These are phyloP conservation scores for Drosophila gunungcola DNA, from an alignment of 1,140 invertebrate species.

Conservation along the genomic window DNA sequence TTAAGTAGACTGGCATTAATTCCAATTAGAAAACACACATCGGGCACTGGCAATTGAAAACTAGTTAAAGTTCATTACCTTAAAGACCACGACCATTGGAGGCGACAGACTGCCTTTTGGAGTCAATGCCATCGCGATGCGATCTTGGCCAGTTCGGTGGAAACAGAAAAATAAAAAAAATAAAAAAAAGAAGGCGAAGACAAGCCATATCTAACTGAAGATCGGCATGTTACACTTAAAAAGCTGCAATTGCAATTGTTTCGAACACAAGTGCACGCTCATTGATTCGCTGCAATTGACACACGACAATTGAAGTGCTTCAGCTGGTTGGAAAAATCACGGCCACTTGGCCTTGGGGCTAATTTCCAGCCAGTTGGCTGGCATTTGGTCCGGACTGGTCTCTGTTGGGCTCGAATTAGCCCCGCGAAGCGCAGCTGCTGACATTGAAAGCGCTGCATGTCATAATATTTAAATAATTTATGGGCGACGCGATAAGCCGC, in stretches of 20 bases:
- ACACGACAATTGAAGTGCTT: slow-evolving; percentile 59
- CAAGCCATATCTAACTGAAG: slow-evolving; percentile 28
- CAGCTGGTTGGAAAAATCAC: slow-evolving; percentile 34
- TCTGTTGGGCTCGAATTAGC: slow-evolving; percentile 22
- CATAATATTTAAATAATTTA: slow-evolving; percentile 81
- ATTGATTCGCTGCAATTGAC: slow-evolving; percentile 44
- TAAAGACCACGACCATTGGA: slow-evolving; percentile 51
- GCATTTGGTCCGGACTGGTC: slow-evolving; percentile 40
- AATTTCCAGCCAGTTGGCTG: slow-evolving; percentile 49
- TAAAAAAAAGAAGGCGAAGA: slow-evolving; percentile 13
- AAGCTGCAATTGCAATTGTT: slow-evolving; percentile 51
- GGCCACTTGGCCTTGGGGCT: slow-evolving; percentile 69
- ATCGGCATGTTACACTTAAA: slow-evolving; percentile 31
- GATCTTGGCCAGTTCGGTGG: slow-evolving; percentile 42
- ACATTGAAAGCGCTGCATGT: slow-evolving; percentile 70
- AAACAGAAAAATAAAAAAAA: background rate
- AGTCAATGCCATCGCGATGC: slow-evolving; percentile 45
- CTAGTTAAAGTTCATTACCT: slow-evolving; percentile 82
- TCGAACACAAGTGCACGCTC: slow-evolving; percentile 34
- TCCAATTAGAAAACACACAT: slow-evolving; percentile 73
- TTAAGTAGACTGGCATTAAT: slow-evolving; percentile 77
- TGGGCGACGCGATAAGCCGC: slow-evolving; percentile 62
- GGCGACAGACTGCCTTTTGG: slow-evolving; percentile 27
- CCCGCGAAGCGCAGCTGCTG: slow-evolving; percentile 28
- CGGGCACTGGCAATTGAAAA: slow-evolving; percentile 76